Percentiles rank a stretch among this genome's conserved stretches.
Evolutionary conservation across 2,888 invertebrate species (phyloP).

Genomic region (Campaea margaritaria): DNA sequence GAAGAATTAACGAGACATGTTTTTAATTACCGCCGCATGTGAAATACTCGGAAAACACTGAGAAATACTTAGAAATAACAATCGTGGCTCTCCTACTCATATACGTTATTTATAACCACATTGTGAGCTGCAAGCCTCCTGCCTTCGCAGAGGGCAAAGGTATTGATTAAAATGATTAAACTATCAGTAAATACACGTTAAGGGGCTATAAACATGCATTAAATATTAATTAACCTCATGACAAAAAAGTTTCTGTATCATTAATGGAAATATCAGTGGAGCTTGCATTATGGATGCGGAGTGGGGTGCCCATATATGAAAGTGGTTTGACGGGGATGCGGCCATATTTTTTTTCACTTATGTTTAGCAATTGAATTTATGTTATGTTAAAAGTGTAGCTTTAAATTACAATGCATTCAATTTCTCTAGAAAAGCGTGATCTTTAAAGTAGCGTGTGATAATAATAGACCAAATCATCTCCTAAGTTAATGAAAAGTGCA

Average conservation of each 20-base stretch:
- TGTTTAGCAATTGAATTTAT: neutral
- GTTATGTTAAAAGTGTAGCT: too few relatives aligned
- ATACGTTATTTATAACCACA: slow-evolving; percentile 24
- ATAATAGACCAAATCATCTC: too few relatives aligned
- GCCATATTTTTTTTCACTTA: neutral
- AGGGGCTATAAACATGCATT: slow-evolving; percentile 67
- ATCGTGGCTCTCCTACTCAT: slow-evolving; percentile 10
- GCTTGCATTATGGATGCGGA: slow-evolving; percentile 64
- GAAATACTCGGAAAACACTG: slow-evolving; percentile 30
- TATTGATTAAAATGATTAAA: slow-evolving; percentile 69
- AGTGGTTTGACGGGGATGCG: slow-evolving; percentile 41
- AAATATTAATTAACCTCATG: slow-evolving; percentile 75
- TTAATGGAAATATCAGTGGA: slow-evolving; percentile 65
- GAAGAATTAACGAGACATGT: slow-evolving; percentile 33
- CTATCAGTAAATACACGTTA: slow-evolving; percentile 66
- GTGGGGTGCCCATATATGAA: slow-evolving; percentile 27
- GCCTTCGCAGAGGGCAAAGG: slow-evolving; percentile 28
- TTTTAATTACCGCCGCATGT: slow-evolving; percentile 30
- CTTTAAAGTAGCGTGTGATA: too few relatives aligned
- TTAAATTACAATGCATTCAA: too few relatives aligned
- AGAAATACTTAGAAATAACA: slow-evolving; percentile 36
- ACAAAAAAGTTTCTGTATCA: slow-evolving; percentile 69
- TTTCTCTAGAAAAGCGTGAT: too few relatives aligned
- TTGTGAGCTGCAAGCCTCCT: slow-evolving; percentile 3
- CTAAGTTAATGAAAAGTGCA: too few relatives aligned